Percentiles rank a stretch among this genome's conserved stretches.
phyloP scores from a whole-genome alignment of 2,888 invertebrate genomes.

The Homarus gammarus region DNA sequence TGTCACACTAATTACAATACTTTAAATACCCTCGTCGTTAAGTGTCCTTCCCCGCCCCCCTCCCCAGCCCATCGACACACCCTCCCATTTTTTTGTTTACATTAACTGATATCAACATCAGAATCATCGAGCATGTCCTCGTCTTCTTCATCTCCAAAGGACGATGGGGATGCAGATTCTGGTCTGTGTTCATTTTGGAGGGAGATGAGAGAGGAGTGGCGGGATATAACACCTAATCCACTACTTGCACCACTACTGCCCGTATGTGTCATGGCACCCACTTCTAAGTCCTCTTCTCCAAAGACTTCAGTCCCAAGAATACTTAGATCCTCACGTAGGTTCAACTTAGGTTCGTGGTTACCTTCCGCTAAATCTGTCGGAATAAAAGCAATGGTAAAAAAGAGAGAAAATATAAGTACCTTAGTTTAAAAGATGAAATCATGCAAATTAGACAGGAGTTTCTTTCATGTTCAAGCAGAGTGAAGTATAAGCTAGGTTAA shows the following conservation, averaged over 20 bases:
- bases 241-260: conserved; percentile 43
- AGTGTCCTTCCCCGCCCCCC: conserved; percentile 6
- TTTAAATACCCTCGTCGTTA: conserved; percentile 30
- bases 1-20: conserved; percentile 13
- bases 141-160: conserved; percentile 68
- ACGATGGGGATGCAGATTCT: conserved; percentile 69
- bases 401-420: too few relatives aligned
- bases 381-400: background rate
- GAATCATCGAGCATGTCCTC: conserved; percentile 68
- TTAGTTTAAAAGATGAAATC: too few relatives aligned
- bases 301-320: conserved; percentile 33
- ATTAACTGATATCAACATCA: conserved; percentile 68
- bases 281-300: conserved; percentile 59
- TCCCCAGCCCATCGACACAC: background rate
- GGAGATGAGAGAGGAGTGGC: conserved; percentile 66
- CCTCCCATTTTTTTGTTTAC: background rate
- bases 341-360: conserved; percentile 63
- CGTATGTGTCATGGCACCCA: conserved; percentile 39
- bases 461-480: too few relatives aligned
- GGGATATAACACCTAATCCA: conserved; percentile 54
- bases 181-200: conserved; percentile 67
- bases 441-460: background rate
- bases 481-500: too few relatives aligned
- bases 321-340: conserved; percentile 57
- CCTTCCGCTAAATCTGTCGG: conserved; percentile 62